These are phyloP conservation scores for Euclidia mi DNA, from an alignment of 2,888 invertebrate species.

Conservation along the genomic window DNA sequence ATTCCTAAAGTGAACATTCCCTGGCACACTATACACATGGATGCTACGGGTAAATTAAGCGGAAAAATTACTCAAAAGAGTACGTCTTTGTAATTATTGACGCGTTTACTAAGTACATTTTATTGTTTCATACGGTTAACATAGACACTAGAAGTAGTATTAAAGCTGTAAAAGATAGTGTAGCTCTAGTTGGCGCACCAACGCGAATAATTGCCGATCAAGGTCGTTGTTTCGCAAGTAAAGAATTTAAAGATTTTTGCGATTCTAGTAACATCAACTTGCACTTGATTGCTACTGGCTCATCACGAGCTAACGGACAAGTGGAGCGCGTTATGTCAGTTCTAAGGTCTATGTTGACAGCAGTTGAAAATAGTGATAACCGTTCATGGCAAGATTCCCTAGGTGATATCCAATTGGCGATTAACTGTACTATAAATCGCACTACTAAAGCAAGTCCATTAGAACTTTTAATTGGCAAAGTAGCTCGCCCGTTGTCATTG, in stretches of 20 bases:
- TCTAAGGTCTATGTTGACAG: conserved; percentile 43
- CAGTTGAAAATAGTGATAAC: conserved; percentile 37
- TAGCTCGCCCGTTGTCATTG: conserved; percentile 40
- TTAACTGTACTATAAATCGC: conserved; percentile 56
- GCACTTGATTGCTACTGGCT: neutral
- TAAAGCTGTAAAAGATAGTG: neutral
- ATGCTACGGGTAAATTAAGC: too few relatives aligned
- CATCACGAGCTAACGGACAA: conserved; percentile 13
- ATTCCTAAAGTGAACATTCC: too few relatives aligned
- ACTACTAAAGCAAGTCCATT: conserved; percentile 54
- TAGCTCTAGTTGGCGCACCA: neutral
- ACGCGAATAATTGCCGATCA: neutral
- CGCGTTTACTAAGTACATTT: too few relatives aligned
- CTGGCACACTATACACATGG: too few relatives aligned
- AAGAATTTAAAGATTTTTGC: neutral
- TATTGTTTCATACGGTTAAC: too few relatives aligned
- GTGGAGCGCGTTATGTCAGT: conserved; percentile 1
- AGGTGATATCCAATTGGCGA: conserved; percentile 53
- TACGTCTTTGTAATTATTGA: neutral
- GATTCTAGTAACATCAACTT: neutral
- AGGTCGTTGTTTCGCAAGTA: too few relatives aligned
- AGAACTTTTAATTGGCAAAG: conserved; percentile 52
- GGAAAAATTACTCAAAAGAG: neutral
- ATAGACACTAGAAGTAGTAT: neutral
- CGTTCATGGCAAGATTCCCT: conserved; percentile 55